Evolutionary conservation across 2,113 vertebrate genomes (phyloP), one percentile per base, ranked within the genome.

Genomic region (Ellobius talpinus): DNA sequence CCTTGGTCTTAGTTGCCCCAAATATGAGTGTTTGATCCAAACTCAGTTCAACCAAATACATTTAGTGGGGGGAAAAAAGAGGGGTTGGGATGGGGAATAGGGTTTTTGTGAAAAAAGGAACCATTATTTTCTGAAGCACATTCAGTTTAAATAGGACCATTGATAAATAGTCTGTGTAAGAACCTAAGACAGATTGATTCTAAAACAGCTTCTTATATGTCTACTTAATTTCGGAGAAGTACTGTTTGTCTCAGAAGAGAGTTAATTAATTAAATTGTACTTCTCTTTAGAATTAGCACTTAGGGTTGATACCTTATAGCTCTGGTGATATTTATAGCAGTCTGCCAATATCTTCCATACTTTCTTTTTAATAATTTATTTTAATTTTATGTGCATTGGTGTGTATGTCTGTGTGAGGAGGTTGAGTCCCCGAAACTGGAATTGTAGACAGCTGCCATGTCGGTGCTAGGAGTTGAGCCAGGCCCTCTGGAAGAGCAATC

Each of bases 221-320:
- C 9, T 36, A 8, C 81, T 97, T 95, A 81, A 89, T 66, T 90
- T 91, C 94, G 89, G 17, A 86, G 36, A 93, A 66, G 26, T 77
- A 87, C 55, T 31, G 36, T 61, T 87, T 92, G 45, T 26, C 55
- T 93, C 23, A 96, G 52, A 61, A 55, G 70, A 79, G 73, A 89
- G 42, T 89, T 92, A 39, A 47, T 89, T 92, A 39, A 47, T 58
- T 93, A 65, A 93, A 72, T 90, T 92, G 7, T 52, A 66, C 29
- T 84, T 78, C n/a, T 88, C 52, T 89, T 74, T 63, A 50, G 73
- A 77, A 9, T 29, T 55, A 90, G 11, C 21, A 84, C 68, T 97
- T 45, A 68, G 42, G 42, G 42, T 90, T 95, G 31, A 66, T 89
- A 42, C 42, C 52, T 74, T 95, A 58, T 33, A 90, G 19, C 42